Base-by-base conservation (phyloP, 2,113 vertebrate species). In the Butorides virescens region DNA sequence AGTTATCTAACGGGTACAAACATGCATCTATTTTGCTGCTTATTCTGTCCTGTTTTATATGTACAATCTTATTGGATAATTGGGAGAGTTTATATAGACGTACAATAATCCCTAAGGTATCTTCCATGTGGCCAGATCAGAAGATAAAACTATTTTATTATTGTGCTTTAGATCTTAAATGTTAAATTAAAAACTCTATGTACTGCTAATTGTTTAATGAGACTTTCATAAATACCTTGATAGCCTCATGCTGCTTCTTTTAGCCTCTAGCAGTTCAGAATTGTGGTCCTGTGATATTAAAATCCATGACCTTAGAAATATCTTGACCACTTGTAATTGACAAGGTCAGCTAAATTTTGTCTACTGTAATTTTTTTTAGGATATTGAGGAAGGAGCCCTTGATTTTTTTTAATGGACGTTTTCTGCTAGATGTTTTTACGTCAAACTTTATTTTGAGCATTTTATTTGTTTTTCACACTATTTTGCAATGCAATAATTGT, bases 181-280 rank as follows among this genome's bases (percentile, higher is more conserved):
- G 11, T n/a, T 62, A 42, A 73, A n/a, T 32, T 70, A 2, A 47
- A 72, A 55, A n/a, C 17, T 27, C 0, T 34, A 27, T 3, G 0
- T 30, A n/a, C 6, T 49, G 11, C 9, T 32, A 62, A 27, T 32
- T 49, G 8, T 44, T 88, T 37, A 20, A 61, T 20, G 18, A 47
- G 15, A n/a, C 23, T 61, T 76, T 63, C 50, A 37, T n/a, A 82
- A 59, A 65, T 32, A 61, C 39, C 5, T 50, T 65, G 29, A 12
- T 23, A 62, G 59, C 14, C 52, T 66, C 39, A n/a, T 46, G 12
- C 18, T 56, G 26, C 39, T 77, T 73, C 30, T 82, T 5, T 12
- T 75, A 39, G 13, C 21, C 16, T 0, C 0, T 14, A 68, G 47
- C 36, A 49, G 15, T 75, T 83, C 16, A 58, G 58, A 82, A 49